These are phyloP conservation scores for Drosophila borborema DNA, from an alignment of 2,888 invertebrate species.

Conservation along the genomic window DNA sequence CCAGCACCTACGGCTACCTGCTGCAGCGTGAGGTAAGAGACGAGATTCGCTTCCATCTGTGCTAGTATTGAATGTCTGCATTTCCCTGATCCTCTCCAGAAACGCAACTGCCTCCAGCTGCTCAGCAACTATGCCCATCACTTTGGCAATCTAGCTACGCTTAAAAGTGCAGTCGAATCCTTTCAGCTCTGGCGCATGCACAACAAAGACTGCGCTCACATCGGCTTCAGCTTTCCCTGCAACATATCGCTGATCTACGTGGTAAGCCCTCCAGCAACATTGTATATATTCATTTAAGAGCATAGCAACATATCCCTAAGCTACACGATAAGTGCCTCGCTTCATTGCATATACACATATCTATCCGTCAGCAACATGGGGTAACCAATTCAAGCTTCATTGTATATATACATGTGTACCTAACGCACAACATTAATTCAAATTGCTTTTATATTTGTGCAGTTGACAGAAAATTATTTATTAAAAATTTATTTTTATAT, in stretches of 20 bases:
- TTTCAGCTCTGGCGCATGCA: conserved; percentile 73
- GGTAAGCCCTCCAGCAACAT: conserved; percentile 59
- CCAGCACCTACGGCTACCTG: conserved; percentile 69
- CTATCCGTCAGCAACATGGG: neutral
- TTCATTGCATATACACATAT: neutral
- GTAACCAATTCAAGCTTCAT: neutral
- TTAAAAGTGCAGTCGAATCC: conserved; percentile 39
- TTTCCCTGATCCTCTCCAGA: conserved; percentile 51
- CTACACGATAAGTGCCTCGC: too few species aligned
- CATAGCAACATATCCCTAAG: neutral
- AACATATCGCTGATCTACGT: conserved; percentile 67
- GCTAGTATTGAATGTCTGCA: neutral
- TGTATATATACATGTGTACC: neutral
- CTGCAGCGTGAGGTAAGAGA: conserved; percentile 72
- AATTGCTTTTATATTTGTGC: neutral
- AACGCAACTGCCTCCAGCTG: conserved; percentile 63
- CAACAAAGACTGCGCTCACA: conserved; percentile 60
- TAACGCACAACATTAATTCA: neutral
- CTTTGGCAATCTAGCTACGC: conserved; percentile 28
- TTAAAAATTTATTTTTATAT: neutral
- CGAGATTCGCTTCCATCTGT: too few species aligned
- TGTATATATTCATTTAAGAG: neutral
- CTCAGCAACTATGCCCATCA: conserved; percentile 56
- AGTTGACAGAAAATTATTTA: neutral
- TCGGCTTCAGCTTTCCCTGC: conserved; percentile 66